phyloP scores from a whole-genome alignment of 2,113 vertebrate genomes.

The Neofelis nebulosa region DNA sequence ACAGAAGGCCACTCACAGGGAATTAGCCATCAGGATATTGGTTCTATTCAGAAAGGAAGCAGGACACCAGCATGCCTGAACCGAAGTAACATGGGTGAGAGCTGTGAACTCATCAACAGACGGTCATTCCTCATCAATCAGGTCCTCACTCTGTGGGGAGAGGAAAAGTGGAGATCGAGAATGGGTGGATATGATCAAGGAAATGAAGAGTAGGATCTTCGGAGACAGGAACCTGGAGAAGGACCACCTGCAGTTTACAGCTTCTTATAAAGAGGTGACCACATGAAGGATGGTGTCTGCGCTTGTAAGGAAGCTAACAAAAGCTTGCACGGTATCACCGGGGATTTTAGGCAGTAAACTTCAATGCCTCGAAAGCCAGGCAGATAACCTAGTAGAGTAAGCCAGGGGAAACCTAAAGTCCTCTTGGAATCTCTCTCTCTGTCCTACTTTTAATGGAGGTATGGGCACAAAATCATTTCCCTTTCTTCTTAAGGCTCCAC shows the following conservation, averaged over 20 bases:
- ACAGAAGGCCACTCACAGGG: not conserved
- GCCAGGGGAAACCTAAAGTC: not conserved
- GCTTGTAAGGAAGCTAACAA: not conserved
- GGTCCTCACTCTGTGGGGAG: not conserved
- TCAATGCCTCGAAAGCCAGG: not conserved
- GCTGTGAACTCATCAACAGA: not conserved
- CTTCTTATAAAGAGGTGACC: not conserved
- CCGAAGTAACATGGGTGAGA: not conserved
- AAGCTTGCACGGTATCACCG: not conserved
- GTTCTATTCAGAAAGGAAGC: slow-evolving; percentile 45
- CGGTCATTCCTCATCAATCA: slow-evolving; percentile 7
- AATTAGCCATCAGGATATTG: slow-evolving; percentile 10
- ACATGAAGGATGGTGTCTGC: not conserved
- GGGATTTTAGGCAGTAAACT: not conserved
- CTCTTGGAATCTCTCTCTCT: not conserved
- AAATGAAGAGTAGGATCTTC: not conserved
- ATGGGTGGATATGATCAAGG: not conserved
- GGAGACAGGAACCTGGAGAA: not conserved
- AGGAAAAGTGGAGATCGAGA: not conserved
- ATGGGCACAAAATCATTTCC: too few species aligned
- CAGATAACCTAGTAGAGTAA: not conserved
- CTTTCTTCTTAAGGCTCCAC: not conserved
- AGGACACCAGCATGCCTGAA: not conserved
- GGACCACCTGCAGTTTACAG: not conserved
- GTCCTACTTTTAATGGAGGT: not conserved